Evolutionary conservation across 2,888 invertebrate genomes (phyloP).

Genomic region (Folsomia manolachei): DNA sequence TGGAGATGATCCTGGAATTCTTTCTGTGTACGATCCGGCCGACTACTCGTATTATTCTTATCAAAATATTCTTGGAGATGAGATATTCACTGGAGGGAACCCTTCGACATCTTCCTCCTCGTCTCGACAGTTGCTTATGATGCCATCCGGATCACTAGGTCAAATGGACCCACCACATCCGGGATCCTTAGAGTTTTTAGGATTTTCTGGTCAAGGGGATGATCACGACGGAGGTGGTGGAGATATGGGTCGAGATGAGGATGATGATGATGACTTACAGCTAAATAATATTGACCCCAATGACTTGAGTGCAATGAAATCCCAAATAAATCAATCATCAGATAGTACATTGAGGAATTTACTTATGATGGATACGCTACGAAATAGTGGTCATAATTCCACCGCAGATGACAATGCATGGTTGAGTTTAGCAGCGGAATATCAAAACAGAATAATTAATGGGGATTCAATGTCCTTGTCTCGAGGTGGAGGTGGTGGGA

Average conservation of each 20-base stretch:
- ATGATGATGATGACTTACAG: constrained; percentile 34
- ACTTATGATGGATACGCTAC: constrained; percentile 46
- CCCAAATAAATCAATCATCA: constrained; percentile 32
- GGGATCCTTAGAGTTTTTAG: constrained; percentile 44
- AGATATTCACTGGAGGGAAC: constrained; percentile 33
- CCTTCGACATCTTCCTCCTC: background rate
- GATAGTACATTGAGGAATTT: constrained; percentile 47
- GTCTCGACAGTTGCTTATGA: constrained; percentile 33
- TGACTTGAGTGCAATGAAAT: constrained; percentile 34
- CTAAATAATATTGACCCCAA: constrained; percentile 42
- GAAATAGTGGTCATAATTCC: constrained; percentile 29
- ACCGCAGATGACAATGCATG: constrained; percentile 41
- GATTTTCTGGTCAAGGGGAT: constrained; percentile 28
- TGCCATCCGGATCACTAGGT: constrained; percentile 25
- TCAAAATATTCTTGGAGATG: constrained; percentile 45
- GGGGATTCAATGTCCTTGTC: constrained; percentile 6
- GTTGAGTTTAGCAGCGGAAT: constrained; percentile 33
- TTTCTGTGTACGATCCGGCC: constrained; percentile 40
- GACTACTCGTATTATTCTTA: constrained; percentile 46
- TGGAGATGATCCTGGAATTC: constrained; percentile 31
- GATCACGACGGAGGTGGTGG: constrained; percentile 27
- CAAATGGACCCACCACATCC: constrained; percentile 39
- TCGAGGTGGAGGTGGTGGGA: background rate
- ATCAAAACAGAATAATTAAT: constrained; percentile 31
- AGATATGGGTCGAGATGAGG: constrained; percentile 28